These are phyloP conservation scores for Pantherophis vulpinus DNA, from an alignment of 2,797 vertebrate genomes.

Conservation along the genomic window DNA sequence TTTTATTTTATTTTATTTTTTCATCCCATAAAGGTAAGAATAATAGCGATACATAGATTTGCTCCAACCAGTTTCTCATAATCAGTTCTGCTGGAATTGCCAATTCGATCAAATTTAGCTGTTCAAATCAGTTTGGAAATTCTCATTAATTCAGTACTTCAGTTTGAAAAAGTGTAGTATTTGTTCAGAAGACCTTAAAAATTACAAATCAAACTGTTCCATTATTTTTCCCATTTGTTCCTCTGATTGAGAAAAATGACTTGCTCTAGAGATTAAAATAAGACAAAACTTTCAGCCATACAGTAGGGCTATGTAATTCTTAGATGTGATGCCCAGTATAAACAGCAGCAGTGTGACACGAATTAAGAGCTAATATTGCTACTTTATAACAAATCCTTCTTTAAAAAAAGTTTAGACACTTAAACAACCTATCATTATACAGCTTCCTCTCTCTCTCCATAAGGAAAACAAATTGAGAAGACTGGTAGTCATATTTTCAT, in stretches of 20 bases:
- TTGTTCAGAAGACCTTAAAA: neutral
- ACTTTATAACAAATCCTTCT: neutral
- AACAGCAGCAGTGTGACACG: neutral
- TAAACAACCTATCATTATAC: neutral
- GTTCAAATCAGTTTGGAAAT: neutral
- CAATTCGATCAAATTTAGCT: neutral
- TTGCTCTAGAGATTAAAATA: neutral
- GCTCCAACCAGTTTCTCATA: neutral
- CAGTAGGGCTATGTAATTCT: neutral
- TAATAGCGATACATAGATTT: neutral
- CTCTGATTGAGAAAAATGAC: neutral
- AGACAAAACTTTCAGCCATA: neutral
- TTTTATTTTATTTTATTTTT: neutral
- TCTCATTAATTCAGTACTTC: neutral
- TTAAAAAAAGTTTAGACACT: too few species aligned
- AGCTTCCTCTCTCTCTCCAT: neutral
- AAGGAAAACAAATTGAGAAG: neutral
- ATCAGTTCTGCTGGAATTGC: neutral
- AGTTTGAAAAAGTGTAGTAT: neutral
- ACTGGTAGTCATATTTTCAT: neutral
- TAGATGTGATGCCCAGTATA: neutral
- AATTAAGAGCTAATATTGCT: neutral
- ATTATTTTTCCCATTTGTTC: neutral
- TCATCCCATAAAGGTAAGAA: neutral
- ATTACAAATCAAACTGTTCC: neutral